Conservation (phyloP, 2,113 vertebrate species). For the Chaenocephalus aceratus region DNA sequence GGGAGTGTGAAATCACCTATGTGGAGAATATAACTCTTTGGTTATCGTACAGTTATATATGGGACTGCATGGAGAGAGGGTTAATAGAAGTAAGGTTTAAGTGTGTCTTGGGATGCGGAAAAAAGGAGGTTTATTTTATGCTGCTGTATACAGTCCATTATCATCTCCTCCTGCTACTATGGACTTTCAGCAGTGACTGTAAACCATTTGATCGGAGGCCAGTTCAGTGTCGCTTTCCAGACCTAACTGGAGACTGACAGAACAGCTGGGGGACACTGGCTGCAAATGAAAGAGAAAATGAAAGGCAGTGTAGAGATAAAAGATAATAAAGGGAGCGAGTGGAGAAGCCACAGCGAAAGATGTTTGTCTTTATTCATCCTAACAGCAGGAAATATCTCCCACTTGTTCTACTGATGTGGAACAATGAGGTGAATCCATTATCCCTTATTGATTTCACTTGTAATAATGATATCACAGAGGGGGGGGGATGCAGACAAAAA, state of each 20-base stretch:
- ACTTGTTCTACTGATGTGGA: conserved; percentile 12
- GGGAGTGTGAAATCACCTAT: conserved; percentile 20
- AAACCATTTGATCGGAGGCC: conserved; percentile 30
- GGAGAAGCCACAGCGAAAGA: neutral
- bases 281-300: conserved; percentile 13
- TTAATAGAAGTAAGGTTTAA: conserved; percentile 13
- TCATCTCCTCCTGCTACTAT: conserved; percentile 19
- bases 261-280: conserved; percentile 19
- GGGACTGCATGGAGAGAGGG: neutral
- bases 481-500: neutral
- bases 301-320: neutral
- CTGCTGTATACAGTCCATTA: conserved; percentile 17
- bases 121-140: conserved; percentile 1
- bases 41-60: conserved; percentile 15
- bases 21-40: conserved; percentile 11
- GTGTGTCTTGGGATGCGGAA: conserved; percentile 18
- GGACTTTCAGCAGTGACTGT: conserved; percentile 7
- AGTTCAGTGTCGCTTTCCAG: conserved; percentile 28
- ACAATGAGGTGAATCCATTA: conserved; percentile 16
- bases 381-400: neutral
- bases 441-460: conserved; percentile 17
- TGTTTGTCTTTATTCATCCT: conserved; percentile 10
- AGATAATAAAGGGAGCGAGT: neutral
- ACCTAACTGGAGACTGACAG: conserved; percentile 20
- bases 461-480: neutral